A percentile compares a stretch with the other conserved stretches of the same genome.
These are phyloP conservation scores for Brachirus orientalis DNA, from an alignment of 2,113 vertebrate genomes.

Conservation along the genomic window DNA sequence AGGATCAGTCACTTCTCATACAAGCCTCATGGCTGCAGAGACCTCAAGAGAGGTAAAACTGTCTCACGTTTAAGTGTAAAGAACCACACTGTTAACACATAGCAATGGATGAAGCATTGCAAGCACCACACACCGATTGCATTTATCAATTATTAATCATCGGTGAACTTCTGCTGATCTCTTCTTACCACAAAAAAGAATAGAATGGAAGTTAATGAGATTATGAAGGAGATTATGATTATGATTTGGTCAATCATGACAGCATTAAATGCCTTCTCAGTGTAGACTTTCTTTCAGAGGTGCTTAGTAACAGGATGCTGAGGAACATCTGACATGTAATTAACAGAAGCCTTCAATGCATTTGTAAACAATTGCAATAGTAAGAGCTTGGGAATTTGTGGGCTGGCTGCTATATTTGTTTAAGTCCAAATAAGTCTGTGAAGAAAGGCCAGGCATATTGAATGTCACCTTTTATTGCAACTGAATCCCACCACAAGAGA, in stretches of 20 bases:
- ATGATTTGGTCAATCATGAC: not conserved
- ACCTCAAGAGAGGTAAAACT: too few relatives aligned
- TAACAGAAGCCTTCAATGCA: conserved; percentile 45
- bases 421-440: conserved; percentile 76
- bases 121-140: too few relatives aligned
- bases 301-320: conserved; percentile 46
- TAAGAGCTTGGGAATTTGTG: conserved; percentile 41
- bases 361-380: conserved; percentile 64
- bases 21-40: too few relatives aligned
- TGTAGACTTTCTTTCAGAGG: conserved; percentile 19
- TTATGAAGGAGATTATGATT: too few relatives aligned
- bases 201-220: not conserved
- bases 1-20: too few relatives aligned
- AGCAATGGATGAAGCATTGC: conserved; percentile 1
- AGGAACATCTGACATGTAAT: conserved; percentile 52
- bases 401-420: conserved; percentile 74
- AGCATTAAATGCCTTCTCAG: conserved; percentile 28
- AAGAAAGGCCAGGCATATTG: conserved; percentile 66
- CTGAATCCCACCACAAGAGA: conserved; percentile 69
- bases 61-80: not conserved
- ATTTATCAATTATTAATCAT: not conserved
- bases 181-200: too few relatives aligned
- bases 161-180: too few relatives aligned
- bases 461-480: conserved; percentile 75
- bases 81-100: not conserved